Evolutionary conservation across 2,797 vertebrate species (phyloP).

Genomic region (Clamator glandarius): DNA sequence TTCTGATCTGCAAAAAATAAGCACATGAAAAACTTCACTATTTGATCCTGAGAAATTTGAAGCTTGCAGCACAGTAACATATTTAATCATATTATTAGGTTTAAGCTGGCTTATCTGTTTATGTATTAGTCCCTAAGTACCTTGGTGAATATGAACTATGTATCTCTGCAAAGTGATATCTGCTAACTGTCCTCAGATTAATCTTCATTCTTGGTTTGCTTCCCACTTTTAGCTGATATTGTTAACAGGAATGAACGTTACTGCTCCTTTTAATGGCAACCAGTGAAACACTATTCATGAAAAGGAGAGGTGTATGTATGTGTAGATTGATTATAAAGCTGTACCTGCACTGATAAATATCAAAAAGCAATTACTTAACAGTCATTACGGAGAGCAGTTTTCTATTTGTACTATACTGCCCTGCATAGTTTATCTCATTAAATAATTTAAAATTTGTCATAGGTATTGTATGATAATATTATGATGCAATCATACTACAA

Average conservation of each 20-base stretch:
- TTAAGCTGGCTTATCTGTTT: neutral
- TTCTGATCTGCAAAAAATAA: neutral
- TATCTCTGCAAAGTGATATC: neutral
- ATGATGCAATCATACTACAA: neutral
- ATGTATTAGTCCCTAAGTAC: neutral
- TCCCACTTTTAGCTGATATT: neutral
- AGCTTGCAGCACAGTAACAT: neutral
- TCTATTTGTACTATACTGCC: neutral
- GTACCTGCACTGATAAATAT: neutral
- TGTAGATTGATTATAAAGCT: neutral
- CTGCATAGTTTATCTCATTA: neutral
- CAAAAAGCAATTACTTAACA: neutral
- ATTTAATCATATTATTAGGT: neutral
- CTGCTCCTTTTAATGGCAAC: neutral
- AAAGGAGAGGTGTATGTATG: neutral
- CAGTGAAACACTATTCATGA: neutral
- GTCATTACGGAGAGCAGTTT: neutral
- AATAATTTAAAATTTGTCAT: neutral
- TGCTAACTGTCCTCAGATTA: neutral
- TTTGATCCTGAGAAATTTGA: neutral
- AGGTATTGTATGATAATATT: neutral
- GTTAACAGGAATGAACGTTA: neutral
- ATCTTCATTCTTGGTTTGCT: neutral
- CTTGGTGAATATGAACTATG: neutral
- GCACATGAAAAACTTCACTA: neutral